Base-by-base conservation (phyloP, 2,888 invertebrate genomes). In the Nomada hirtipes region DNA sequence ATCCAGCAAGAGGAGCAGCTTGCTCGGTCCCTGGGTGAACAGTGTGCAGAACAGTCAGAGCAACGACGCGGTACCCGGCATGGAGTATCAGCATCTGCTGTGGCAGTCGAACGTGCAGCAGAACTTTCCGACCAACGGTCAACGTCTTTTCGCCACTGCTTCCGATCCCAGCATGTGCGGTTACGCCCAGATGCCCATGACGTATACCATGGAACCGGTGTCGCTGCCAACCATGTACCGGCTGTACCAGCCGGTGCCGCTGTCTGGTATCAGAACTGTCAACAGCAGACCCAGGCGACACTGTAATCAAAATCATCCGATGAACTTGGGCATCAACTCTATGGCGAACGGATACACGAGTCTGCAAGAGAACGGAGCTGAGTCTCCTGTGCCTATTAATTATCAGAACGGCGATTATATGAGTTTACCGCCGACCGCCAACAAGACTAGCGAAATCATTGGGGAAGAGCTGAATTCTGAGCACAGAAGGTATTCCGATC, bases 361-460 rank as follows among this genome's bases (percentile, higher is more conserved):
- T 76, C 84, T 91, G 18, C 91, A 90, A 77, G 92, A 93, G 64
- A 91, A 91, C 53, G 86, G 90, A 63, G 81, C 89, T 9, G 88
- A 88, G 55, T 86, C 89, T 4, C 86, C 89, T 7, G 82, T 88
- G 52, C 86, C 88, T 9, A 65, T 79, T 44, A 83, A 80, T 1
- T 89, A 91, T 86, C 90, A 92, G 69, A 93, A 93, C 53, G 94
- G 94, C 57, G 94, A 95, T 83, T 95, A 95, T 83, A 95, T 97
- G 64, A 97, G 97, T 91, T 92, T 97, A 81, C 97, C 97, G 42
- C 96, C 97, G 0, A 96, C 96, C 76, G 96, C 96, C 64, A 95
- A 96, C 9, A 95, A 95, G 10, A 94, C 94, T 91, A 95, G 95
- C 68, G 91, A 93, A 0, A 73, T 84, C 83, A 94, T 94, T 85